phyloP scores from a whole-genome alignment of 2,888 invertebrate species.

The Argyresthia goedartella region DNA sequence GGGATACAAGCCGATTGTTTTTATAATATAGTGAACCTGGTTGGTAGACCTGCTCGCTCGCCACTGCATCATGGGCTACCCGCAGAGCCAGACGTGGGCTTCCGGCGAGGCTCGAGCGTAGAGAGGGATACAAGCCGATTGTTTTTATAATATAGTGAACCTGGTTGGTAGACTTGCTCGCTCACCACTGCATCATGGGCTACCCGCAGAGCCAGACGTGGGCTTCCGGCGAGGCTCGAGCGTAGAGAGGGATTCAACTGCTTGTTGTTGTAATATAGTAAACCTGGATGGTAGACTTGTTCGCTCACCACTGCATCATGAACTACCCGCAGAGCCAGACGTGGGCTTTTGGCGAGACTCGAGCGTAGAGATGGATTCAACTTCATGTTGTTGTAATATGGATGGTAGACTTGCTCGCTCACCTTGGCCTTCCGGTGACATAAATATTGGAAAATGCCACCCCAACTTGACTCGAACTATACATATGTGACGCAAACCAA shows the following conservation, averaged over 20 bases:
- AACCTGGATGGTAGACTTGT: conserved; percentile 77
- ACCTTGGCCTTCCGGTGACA: conserved; percentile 88
- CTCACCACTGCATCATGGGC: conserved; percentile 97
- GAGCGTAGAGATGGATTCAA: too few relatives aligned
- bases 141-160: too few relatives aligned
- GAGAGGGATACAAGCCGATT: too few relatives aligned
- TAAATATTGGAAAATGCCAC: too few relatives aligned
- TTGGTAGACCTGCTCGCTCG: conserved; percentile 92
- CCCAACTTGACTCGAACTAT: too few relatives aligned
- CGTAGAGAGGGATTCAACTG: too few relatives aligned
- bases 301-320: conserved; percentile 97
- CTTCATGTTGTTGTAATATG: too few relatives aligned
- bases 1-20: too few relatives aligned
- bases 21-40: too few relatives aligned
- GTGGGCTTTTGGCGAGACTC: conserved; percentile 79
- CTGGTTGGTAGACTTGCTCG: conserved; percentile 86
- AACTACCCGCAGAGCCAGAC: conserved; percentile 95
- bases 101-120: conserved; percentile 56
- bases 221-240: conserved; percentile 77
- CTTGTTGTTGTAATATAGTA: too few relatives aligned
- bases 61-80: conserved; percentile 96
- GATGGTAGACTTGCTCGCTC: conserved; percentile 90
- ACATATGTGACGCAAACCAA: too few relatives aligned
- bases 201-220: conserved; percentile 92
- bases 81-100: conserved; percentile 93